Conservation (phyloP, 2,888 invertebrate species). For the Notodonta dromedarius region DNA sequence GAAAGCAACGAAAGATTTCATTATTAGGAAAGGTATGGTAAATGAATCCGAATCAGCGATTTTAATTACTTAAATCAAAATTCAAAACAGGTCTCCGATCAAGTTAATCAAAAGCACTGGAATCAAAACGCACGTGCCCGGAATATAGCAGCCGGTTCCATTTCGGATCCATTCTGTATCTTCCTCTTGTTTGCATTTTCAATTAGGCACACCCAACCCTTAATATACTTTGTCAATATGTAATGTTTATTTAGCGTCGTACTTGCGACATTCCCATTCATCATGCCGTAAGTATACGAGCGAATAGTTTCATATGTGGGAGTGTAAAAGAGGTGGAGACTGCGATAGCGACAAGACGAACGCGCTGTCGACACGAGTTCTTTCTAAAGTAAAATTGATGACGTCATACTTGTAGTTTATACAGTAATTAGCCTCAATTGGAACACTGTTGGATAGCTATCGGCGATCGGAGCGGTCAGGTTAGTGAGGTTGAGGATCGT, state of each 20-base stretch:
- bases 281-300: slow-evolving; percentile 36
- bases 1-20: background rate
- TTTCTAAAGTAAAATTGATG: slow-evolving; percentile 17
- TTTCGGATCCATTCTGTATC: slow-evolving; percentile 43
- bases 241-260: slow-evolving; percentile 34
- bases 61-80: slow-evolving; percentile 45
- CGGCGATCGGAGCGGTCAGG: slow-evolving; percentile 60
- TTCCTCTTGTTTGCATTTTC: slow-evolving; percentile 60
- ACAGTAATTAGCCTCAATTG: slow-evolving; percentile 51
- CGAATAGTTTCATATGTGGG: slow-evolving; percentile 46
- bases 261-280: slow-evolving; percentile 41
- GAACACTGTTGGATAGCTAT: slow-evolving; percentile 52
- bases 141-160: slow-evolving; percentile 49
- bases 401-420: slow-evolving; percentile 34
- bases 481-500: slow-evolving; percentile 69
- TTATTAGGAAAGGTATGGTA: background rate
- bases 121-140: slow-evolving; percentile 68
- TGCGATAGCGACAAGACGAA: slow-evolving; percentile 33
- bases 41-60: slow-evolving; percentile 10
- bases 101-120: slow-evolving; percentile 58
- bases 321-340: slow-evolving; percentile 36
- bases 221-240: slow-evolving; percentile 26
- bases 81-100: slow-evolving; percentile 53
- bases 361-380: slow-evolving; percentile 15
- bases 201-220: slow-evolving; percentile 38